Base-by-base conservation (phyloP, 1,140 invertebrate species). In the Callitettix versicolor region DNA sequence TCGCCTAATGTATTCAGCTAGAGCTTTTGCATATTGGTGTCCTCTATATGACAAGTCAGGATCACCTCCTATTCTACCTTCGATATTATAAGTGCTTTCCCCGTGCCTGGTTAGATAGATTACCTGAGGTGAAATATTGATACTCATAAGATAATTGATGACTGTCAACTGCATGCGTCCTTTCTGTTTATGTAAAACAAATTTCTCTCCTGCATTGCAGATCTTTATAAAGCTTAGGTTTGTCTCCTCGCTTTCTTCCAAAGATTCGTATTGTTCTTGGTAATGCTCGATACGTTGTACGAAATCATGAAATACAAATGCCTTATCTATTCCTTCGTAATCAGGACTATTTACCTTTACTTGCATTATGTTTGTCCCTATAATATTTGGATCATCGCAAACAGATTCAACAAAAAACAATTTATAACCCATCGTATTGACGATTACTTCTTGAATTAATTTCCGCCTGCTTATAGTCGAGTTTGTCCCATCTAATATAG, bases 101-200 rank as follows among this genome's bases (percentile, higher is more conserved):
- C 97, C 97, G 71, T 99, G 96, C 80, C 95, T 81, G 1, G 94
- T 97, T 42, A 98, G 72, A 70, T 98, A 98, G 64, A 99, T 99
- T 14, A 95, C 98, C 59, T 96, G 79, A 5, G 95, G 95, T 44
- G 93, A 85, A 53, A 99, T 95, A 70, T 99, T 95, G 68, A 98
- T 99, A 69, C 99, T 99, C 97, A 99, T 99, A n/a, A 99, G 75
- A 71, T 98, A 99, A 71, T 99, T 98, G 2, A 98, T 95, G 64
- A 99, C 97, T 56, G 96, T 78, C 57, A 91, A 94, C 69, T 99
- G 94, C 65, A 99, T 91, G 68, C 99, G 96, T 3, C 96, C 92
- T 70, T 95, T 90, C 67, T 94, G 91, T 65, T 94, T 93, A 67
- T 94, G 91, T 0, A 95, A 91, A 2, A 95, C 77, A 22, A 94